Conservation (phyloP, 2,113 vertebrate genomes). For the Nycticorax nycticorax region DNA sequence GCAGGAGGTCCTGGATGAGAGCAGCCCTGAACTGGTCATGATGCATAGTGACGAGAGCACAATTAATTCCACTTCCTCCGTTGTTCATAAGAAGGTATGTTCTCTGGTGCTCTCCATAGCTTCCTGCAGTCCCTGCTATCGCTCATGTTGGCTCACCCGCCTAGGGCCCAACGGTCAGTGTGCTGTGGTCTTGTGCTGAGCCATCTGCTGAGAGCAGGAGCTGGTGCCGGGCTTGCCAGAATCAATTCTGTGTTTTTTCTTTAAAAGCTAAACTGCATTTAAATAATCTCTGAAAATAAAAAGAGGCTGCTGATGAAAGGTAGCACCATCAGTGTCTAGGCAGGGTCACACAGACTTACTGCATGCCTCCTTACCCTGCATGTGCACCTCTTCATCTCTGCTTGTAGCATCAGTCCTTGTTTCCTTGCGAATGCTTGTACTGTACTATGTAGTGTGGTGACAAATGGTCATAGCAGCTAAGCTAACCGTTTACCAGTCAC, state of each 20-base stretch:
- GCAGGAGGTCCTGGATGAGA: conserved; percentile 93
- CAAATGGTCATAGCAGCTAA: not conserved
- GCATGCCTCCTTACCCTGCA: conserved; percentile 27
- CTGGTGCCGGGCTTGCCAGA: not conserved
- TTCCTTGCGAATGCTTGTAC: not conserved
- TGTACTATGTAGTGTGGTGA: not conserved
- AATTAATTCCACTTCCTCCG: conserved; percentile 80
- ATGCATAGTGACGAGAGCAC: conserved; percentile 87
- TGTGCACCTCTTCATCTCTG: not conserved
- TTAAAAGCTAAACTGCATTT: not conserved
- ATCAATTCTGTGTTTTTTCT: not conserved
- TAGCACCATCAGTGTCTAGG: not conserved
- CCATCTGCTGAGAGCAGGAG: not conserved
- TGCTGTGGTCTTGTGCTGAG: not conserved
- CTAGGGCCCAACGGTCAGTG: not conserved
- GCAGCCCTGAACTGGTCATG: conserved; percentile 86
- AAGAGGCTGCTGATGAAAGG: not conserved
- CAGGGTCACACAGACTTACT: not conserved
- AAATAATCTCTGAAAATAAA: not conserved
- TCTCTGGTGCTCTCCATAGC: not conserved
- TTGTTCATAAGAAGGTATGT: conserved; percentile 89
- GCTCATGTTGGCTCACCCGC: not conserved
- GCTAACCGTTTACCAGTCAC: conserved; percentile 9
- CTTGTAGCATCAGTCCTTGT: not conserved
- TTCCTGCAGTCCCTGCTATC: not conserved